Evolutionary conservation across 2,888 invertebrate species (phyloP), one percentile per base, ranked within the genome.

Genomic region (Andrena minutula): DNA sequence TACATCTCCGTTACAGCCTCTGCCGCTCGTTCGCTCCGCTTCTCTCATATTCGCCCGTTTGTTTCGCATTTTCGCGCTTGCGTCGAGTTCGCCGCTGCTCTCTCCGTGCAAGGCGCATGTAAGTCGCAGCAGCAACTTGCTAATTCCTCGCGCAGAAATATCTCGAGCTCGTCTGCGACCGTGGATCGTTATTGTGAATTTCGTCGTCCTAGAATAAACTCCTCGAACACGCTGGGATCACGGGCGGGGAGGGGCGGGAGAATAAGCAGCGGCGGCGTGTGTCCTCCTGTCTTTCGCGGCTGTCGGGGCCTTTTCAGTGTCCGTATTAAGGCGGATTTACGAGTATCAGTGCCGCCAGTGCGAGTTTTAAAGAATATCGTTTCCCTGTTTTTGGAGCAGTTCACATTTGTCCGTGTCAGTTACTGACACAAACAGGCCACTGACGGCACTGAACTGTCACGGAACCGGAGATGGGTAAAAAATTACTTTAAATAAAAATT

Each of bases 91-190:
- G 26, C 26, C 28, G 53, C 30, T 49, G 49, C 30, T 1, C 23
- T 26, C 69, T 7, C 10, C 35, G 16, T 35, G 53, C 56, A 26
- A 56, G 81, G 16, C 64, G 32, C 82, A 53, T 41, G 83, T 83
- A 83, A 80, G 71, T 81, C 58, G 75, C 71, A 32, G 76, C 61
- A 51, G 63, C 58, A 83, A 83, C 83, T 83, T 72, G 83, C 83
- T 87, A 87, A 86, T 87, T 84, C 82, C 78, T 84, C 84, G 87
- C 75, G 81, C 87, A 87, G 84, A 87, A 87, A 87, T 83, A 87
- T 87, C 87, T 75, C 78, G 77, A 84, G 82, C 80, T 73, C 77
- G 87, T 68, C 75, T 75, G 63, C 66, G 66, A 60, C 60, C 60
- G 51, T 58, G 82, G 79, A 82, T 79, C 85, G 84, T 85, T 84